A percentile compares a stretch with the other conserved stretches of the same genome.
phyloP scores from a whole-genome alignment of 2,888 invertebrate species.

The Amphipoea lucens region DNA sequence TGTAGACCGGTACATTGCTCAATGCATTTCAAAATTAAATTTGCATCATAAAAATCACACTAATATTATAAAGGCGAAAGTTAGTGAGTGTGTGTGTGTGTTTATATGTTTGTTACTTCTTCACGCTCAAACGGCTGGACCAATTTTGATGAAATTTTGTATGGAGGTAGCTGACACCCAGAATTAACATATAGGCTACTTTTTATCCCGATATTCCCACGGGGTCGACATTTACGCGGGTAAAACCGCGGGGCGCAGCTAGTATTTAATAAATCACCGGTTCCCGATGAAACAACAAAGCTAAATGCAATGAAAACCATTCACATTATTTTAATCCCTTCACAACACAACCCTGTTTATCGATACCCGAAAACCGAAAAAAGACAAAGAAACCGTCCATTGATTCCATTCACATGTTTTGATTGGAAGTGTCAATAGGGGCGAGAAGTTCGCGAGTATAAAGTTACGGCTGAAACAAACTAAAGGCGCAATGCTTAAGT shows the following conservation, averaged over 20 bases:
- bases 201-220: no score
- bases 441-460: slow-evolving; percentile 84
- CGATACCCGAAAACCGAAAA: slow-evolving; percentile 41
- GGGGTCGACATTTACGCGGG: no score
- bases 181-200: no score
- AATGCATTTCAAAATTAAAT: slow-evolving; percentile 2
- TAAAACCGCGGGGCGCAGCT: no score
- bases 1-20: not conserved
- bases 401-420: slow-evolving; percentile 81
- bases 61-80: no score
- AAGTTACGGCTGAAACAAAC: slow-evolving; percentile 86
- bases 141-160: no score
- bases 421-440: slow-evolving; percentile 89
- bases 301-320: slow-evolving; percentile 3
- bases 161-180: no score
- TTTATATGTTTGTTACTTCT: no score
- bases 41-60: not conserved
- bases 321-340: slow-evolving; percentile 30
- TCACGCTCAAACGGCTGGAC: no score
- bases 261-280: not conserved
- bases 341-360: slow-evolving; percentile 42
- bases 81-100: no score
- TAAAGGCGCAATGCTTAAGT: slow-evolving; percentile 88
- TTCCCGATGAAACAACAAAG: not conserved
- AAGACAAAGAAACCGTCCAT: slow-evolving; percentile 51